Percentiles rank a stretch among this genome's conserved stretches.
These are phyloP conservation scores for Tragelaphus eurycerus DNA, from an alignment of 2,797 vertebrate species.

Conservation along the genomic window DNA sequence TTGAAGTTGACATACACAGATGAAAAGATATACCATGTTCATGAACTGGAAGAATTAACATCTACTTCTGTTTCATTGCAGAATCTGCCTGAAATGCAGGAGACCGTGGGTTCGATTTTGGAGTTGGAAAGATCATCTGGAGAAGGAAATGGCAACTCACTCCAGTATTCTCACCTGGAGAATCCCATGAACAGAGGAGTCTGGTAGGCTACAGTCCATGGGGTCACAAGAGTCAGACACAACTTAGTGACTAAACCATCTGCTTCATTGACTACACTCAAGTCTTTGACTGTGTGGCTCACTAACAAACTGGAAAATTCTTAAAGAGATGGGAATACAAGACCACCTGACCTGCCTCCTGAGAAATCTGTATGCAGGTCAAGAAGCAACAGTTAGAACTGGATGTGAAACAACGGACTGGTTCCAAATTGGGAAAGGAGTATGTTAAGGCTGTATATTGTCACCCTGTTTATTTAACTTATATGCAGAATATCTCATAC, in stretches of 20 bases:
- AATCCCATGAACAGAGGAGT: background rate
- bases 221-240: accelerated
- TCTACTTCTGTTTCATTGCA: background rate
- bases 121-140: background rate
- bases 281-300: background rate
- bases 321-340: background rate
- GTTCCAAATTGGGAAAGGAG: background rate
- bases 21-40: background rate
- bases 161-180: background rate
- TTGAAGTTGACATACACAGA: background rate
- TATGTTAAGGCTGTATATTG: background rate
- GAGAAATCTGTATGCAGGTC: background rate
- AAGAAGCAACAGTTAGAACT: background rate
- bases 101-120: accelerated
- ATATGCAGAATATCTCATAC: background rate
- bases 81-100: background rate
- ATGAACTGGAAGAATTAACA: background rate
- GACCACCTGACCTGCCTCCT: background rate
- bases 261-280: background rate
- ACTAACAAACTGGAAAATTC: background rate
- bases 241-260: background rate
- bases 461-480: background rate
- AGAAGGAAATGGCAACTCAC: background rate
- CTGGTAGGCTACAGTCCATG: background rate
- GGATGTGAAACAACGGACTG: background rate